Evolutionary conservation across 2,888 invertebrate genomes (phyloP).

Genomic region (Eupithecia subumbrata): DNA sequence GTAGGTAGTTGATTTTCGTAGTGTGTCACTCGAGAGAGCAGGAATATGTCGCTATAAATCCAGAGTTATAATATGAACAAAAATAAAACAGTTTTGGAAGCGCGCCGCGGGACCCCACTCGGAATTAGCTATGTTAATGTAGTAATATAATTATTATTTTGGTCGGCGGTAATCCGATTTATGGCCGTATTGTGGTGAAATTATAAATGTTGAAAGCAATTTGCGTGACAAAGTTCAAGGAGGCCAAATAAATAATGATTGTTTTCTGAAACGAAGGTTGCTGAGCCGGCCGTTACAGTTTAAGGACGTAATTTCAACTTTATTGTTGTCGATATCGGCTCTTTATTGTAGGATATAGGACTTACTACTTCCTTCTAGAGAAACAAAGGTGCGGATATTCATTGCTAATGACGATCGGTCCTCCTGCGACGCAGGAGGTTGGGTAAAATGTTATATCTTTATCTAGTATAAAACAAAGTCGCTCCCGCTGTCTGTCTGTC

Average conservation of each 20-base stretch:
- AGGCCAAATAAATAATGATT: slow-evolving; percentile 14
- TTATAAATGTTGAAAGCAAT: slow-evolving; percentile 18
- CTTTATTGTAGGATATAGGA: not conserved
- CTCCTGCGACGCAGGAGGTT: no score
- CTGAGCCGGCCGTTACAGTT: not conserved
- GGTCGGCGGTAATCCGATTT: slow-evolving; percentile 28
- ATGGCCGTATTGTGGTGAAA: slow-evolving; percentile 29
- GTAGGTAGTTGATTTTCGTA: no score
- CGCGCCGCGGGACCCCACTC: slow-evolving; percentile 24
- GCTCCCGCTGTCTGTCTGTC: no score
- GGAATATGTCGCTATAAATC: not conserved
- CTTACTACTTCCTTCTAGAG: not conserved
- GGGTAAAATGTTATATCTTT: no score
- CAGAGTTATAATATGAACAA: not conserved
- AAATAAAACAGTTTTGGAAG: not conserved
- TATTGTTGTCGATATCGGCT: not conserved
- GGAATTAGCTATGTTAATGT: slow-evolving; percentile 32
- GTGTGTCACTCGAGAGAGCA: not conserved
- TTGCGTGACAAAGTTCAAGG: slow-evolving; percentile 18
- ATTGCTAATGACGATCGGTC: no score
- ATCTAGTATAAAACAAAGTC: no score
- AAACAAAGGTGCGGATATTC: not conserved
- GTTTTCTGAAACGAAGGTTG: slow-evolving; percentile 7
- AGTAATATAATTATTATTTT: slow-evolving; percentile 37
- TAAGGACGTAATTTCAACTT: not conserved